Evolutionary conservation across 2,797 vertebrate genomes (phyloP), one percentile per base, ranked within the genome.

Genomic region (Ciconia nigra): DNA sequence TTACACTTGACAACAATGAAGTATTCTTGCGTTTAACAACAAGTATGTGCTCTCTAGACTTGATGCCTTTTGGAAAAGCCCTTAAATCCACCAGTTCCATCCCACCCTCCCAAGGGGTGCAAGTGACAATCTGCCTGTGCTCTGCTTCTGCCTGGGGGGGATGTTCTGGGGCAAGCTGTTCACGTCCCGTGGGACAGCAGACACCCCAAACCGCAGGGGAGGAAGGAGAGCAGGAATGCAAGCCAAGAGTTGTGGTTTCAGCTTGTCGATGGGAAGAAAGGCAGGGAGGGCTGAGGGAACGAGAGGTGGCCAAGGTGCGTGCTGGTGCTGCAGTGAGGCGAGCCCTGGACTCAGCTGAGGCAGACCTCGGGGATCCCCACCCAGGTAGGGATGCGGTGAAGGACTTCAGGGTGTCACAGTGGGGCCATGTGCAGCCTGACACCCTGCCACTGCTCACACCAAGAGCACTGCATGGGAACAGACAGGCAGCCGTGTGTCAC

Each of bases 1-100:
- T 63, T 80, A 13, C 91, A 77, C 89, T 91, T 77, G 87, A 93
- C 89, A 93, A 78, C 90, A 96, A 87, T 80, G 67, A 80, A 77
- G 76, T 13, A 13, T 87, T 91, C 84, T 95, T 47, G 82, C 16
- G 13, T 90, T 70, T 55, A 62, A 66, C 71, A 51, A 25, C 69
- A 47, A 86, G 13, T 29, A n/a, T 41, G 91, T 15, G 62, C 61
- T 91, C 41, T 51, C 52, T 2, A 46, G 91, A 20, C 66, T 54
- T 1, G 1, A 12, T 49, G 85, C 69, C 65, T 89, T 90, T 41
- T 79, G 89, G 86, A 84, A 87, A 84, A 96, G 86, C 81, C 92
- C 89, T 92, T 24, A 24, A 81, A 89, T 61, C 54, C 46, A 28
- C 14, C 18, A 18, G 62, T 14, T 49, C 70, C 91, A 22, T 13